A percentile compares a stretch with the other conserved stretches of the same genome.
Conservation (phyloP, 2,797 vertebrate species). For the Pagetopsis macropterus region DNA sequence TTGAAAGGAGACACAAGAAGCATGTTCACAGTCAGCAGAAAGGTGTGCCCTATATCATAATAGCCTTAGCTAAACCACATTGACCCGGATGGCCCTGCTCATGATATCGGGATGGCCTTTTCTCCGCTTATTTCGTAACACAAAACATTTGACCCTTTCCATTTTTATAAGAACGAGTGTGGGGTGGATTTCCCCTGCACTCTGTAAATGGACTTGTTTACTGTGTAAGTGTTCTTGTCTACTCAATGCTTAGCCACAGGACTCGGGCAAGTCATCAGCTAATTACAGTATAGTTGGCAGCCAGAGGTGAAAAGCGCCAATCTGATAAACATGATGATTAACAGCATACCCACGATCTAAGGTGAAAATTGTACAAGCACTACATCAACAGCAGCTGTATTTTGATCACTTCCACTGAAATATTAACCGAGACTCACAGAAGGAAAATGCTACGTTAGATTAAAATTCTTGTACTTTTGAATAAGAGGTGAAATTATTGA, state of each 20-base stretch:
- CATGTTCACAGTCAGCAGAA: slow-evolving; percentile 77
- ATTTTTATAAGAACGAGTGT: slow-evolving; percentile 9
- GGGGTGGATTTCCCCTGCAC: slow-evolving; percentile 8
- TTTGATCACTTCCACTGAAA: not conserved
- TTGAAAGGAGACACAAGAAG: slow-evolving; percentile 45
- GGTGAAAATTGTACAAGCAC: not conserved
- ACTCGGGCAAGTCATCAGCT: slow-evolving; percentile 52
- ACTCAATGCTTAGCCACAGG: slow-evolving; percentile 38
- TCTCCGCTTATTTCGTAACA: slow-evolving; percentile 30
- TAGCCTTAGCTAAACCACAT: slow-evolving; percentile 75
- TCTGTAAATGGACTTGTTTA: slow-evolving; percentile 45
- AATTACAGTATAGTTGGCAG: slow-evolving; percentile 61
- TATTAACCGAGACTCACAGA: not conserved
- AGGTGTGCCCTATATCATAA: slow-evolving; percentile 75
- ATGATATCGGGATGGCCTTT: slow-evolving; percentile 36
- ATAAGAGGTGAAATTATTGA: slow-evolving; percentile 25
- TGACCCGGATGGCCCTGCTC: slow-evolving; percentile 66
- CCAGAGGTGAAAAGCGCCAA: slow-evolving; percentile 40
- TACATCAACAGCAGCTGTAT: not conserved
- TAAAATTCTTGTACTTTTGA: not conserved
- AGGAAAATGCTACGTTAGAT: not conserved
- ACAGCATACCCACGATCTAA: slow-evolving; percentile 20
- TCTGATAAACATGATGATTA: slow-evolving; percentile 61
- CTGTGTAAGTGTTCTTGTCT: slow-evolving; percentile 32
- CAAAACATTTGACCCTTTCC: not conserved